Evolutionary conservation across 2,888 invertebrate species (phyloP), one percentile per base, ranked within the genome.

Genomic region (Bugula neritina): DNA sequence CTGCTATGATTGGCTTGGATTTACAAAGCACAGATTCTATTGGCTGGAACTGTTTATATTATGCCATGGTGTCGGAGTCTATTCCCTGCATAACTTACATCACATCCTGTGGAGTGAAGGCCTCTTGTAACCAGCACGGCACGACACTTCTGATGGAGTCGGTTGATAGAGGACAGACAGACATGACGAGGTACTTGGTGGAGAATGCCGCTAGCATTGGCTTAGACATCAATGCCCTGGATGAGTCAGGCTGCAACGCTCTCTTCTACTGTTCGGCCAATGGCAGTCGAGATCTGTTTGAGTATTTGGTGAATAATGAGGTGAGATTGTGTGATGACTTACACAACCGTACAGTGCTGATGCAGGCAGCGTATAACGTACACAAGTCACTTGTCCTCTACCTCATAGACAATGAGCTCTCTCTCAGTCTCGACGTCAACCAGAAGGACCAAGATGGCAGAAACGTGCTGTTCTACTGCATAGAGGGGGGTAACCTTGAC

Each of bases 331-430:
- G 52, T 43, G 70, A 54, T 25, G 70, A 70, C 70, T 29, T 31
- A 10, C 75, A 76, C 63, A 72, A 73, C 31, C 73, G 74, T 25
- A 77, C 75, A 5, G 69, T 74, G 57, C 69, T 78, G 21, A 78
- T 78, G 78, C 76, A 75, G 57, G 75, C 78, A 0, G 72, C 74
- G 1, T 69, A 74, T n/a, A 75, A 75, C 1, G 77, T 75, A n/a
- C 73, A 75, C 70, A 71, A 72, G 21, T 21, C 71, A 74, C 72
- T 76, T 69, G 71, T 74, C 3, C 55, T 71, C 13, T 76, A 74
- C 71, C 72, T 77, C 13, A 69, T 76, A 23, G 72, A 71, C 54
- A 69, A 76, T 69, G 71, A 72, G 25, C n/a, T 72, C 34, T 73
- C 72, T 31, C 72, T 74, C 5, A 73, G 74, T 21, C 54, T 75